A percentile compares a stretch with the other conserved stretches of the same genome.
Conservation (phyloP, 2,888 invertebrate genomes). For the Caenorhabditis afra region DNA sequence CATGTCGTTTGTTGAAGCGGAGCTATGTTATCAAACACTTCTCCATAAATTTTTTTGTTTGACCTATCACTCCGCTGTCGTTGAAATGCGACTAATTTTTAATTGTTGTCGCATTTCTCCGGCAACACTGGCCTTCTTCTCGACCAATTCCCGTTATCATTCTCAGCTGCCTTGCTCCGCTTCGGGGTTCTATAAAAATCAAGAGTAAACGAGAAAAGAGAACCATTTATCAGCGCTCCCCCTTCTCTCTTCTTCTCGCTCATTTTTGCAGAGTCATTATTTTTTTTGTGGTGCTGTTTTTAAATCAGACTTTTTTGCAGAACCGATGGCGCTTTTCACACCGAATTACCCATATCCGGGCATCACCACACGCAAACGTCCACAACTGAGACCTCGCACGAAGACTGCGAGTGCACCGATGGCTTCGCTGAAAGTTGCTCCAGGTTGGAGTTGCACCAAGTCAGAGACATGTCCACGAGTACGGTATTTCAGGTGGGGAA, state of each 20-base stretch:
- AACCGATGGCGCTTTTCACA: conserved; percentile 58
- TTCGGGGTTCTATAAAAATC: conserved; percentile 45
- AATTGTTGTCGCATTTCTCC: background rate
- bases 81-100: conserved; percentile 11
- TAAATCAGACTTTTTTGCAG: conserved; percentile 26
- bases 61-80: no score
- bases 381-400: conserved; percentile 33
- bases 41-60: conserved; percentile 24
- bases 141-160: conserved; percentile 4
- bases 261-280: conserved; percentile 26
- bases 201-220: conserved; percentile 12
- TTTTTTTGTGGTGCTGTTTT: conserved; percentile 1
- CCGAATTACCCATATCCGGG: conserved; percentile 47
- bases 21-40: conserved; percentile 1
- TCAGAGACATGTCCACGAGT: background rate
- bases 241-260: background rate
- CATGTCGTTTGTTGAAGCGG: conserved; percentile 4
- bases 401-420: conserved; percentile 24
- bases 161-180: conserved; percentile 15
- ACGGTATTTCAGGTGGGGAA: conserved; percentile 41
- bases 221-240: conserved; percentile 27
- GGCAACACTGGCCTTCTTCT: no score
- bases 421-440: conserved; percentile 31
- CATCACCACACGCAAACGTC: conserved; percentile 46
- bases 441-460: conserved; percentile 16